Evolutionary conservation across 2,797 vertebrate genomes (phyloP), one percentile per base, ranked within the genome.

Genomic region (Rhadinocentrus ornatus): DNA sequence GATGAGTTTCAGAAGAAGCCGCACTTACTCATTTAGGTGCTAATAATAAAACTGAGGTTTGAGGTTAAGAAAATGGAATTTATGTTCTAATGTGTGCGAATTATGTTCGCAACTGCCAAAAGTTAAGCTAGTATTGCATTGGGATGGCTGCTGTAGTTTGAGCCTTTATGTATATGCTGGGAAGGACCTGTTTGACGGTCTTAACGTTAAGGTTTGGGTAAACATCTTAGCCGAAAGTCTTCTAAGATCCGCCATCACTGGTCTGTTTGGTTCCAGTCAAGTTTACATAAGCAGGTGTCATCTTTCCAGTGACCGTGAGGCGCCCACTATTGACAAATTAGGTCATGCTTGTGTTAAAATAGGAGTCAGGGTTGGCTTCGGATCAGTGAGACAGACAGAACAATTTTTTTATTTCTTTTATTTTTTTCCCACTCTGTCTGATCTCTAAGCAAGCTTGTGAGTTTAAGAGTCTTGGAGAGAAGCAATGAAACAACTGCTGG

Each of bases 271-370:
- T 63, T 39, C 4, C 34, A 0, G 29, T 85, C 75, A 74, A 70
- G 9, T 77, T 81, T 80, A 78, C 78, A 87, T 82, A 80, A 90
- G 71, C 75, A 26, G 73, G 87, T 79, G 83, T 89, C 71, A 61
- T 86, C 86, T 90, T 92, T 88, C 85, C 70, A 71, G 6, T 75
- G 82, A 85, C 84, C 80, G 71, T 70, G 59, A 71, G 48, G 62
- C 46, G 11, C 50, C 13, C 29, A 63, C 48, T 18, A 4, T 8
- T 71, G 52, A 60, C 41, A 69, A 75, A 72, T 63, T 50, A 71
- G 73, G 71, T 78, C 44, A 3, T 7, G 72, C 54, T 77, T 65
- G 70, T 69, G 84, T 75, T 37, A 66, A 55, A 29, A 63, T 26
- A 64, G 15, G 11, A 56, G 1, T 12, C 11, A n/a, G 24, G 24